Conservation (phyloP, 2,797 vertebrate species). For the Xiphophorus birchmanni region DNA sequence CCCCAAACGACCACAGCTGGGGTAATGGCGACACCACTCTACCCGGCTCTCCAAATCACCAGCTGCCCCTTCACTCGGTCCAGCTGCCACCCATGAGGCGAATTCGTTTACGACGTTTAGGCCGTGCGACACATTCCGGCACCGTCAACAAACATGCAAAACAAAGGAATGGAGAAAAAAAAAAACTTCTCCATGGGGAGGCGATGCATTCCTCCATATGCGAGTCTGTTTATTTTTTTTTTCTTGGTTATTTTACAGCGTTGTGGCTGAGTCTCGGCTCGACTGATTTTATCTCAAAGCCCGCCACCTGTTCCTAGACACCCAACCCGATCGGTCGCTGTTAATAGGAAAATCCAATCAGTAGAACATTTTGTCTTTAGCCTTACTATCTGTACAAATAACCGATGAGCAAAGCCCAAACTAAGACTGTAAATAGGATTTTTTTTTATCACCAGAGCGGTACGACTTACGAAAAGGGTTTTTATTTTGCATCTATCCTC, state of each 20-base stretch:
- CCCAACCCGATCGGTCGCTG: conserved; percentile 61
- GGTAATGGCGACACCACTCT: conserved; percentile 50
- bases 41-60: conserved; percentile 67
- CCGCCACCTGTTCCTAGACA: conserved; percentile 49
- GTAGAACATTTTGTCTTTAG: conserved; percentile 22
- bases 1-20: conserved; percentile 68
- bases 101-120: conserved; percentile 70
- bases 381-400: conserved; percentile 13
- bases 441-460: not conserved
- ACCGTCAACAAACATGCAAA: conserved; percentile 20
- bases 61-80: conserved; percentile 66
- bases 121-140: conserved; percentile 51
- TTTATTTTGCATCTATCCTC: conserved; percentile 18
- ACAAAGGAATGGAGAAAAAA: not conserved
- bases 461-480: not conserved
- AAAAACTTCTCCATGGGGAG: conserved; percentile 11
- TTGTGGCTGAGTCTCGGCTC: conserved; percentile 53
- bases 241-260: conserved; percentile 51
- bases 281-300: conserved; percentile 53
- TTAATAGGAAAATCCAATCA: conserved; percentile 69
- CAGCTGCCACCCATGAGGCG: conserved; percentile 61
- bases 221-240: conserved; percentile 22
- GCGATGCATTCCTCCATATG: conserved; percentile 44
- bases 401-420: not conserved
- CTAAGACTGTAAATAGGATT: conserved; percentile 18